Conservation (phyloP, 2,888 invertebrate species). For the Entomobrya proxima region DNA sequence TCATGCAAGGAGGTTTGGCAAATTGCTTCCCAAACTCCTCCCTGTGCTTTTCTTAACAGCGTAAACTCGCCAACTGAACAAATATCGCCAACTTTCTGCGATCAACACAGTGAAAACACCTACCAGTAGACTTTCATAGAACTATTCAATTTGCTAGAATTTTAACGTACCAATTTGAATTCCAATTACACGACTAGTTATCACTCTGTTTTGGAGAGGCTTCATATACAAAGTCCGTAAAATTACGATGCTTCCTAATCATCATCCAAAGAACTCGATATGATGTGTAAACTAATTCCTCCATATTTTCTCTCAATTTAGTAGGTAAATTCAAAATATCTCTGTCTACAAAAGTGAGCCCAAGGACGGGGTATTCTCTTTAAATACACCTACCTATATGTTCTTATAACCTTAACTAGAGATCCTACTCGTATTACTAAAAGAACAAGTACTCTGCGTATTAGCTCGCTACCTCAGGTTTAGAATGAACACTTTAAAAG, state of each 20-base stretch:
- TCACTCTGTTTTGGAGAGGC: constrained; percentile 10
- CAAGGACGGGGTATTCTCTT: constrained; percentile 24
- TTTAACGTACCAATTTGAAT: neutral
- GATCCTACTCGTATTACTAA: neutral
- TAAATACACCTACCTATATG: neutral
- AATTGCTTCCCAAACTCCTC: neutral
- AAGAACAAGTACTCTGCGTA: neutral
- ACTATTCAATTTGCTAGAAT: neutral
- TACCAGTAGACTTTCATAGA: too few relatives aligned
- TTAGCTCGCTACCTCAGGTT: constrained; percentile 35
- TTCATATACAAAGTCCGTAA: too few relatives aligned
- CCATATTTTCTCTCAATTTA: neutral
- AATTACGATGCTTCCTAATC: too few relatives aligned
- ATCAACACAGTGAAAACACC: neutral
- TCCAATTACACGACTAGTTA: constrained; percentile 1
- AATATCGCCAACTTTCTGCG: too few relatives aligned
- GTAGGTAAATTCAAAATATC: neutral
- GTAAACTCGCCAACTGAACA: too few relatives aligned
- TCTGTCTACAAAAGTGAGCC: neutral
- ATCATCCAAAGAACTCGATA: too few relatives aligned
- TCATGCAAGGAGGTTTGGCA: neutral
- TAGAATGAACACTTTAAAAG: neutral
- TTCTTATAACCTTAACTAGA: neutral
- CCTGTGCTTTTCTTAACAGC: too few relatives aligned
- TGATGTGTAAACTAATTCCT: neutral